These are phyloP conservation scores for Anseranas semipalmata DNA, from an alignment of 2,113 vertebrate species.

Conservation along the genomic window DNA sequence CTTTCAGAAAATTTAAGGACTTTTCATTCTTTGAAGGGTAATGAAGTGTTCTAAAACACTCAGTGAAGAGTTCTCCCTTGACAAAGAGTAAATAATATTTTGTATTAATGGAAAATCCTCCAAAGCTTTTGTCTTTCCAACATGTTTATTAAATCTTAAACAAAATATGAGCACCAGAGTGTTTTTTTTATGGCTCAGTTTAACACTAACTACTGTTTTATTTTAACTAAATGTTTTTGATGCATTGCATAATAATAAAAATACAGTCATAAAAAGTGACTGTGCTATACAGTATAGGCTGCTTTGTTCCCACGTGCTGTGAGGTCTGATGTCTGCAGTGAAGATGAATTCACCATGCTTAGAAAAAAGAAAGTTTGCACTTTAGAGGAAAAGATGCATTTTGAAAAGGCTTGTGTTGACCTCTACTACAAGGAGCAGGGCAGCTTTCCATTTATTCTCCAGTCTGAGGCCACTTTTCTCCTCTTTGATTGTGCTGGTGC, in stretches of 20 bases:
- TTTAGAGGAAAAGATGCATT: background rate
- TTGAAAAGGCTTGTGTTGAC: background rate
- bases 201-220: conserved; percentile 47
- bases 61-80: conserved; percentile 1
- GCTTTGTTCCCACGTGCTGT: conserved; percentile 26
- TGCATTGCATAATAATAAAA: conserved; percentile 38
- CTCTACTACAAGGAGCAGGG: background rate
- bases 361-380: background rate
- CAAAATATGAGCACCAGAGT: conserved; percentile 16
- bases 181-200: conserved; percentile 49
- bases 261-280: conserved; percentile 29
- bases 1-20: conserved; percentile 4
- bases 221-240: conserved; percentile 59
- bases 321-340: background rate
- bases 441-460: background rate
- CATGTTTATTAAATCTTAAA: conserved; percentile 58
- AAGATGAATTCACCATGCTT: background rate
- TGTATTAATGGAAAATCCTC: conserved; percentile 49
- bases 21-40: conserved; percentile 35
- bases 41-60: conserved; percentile 44
- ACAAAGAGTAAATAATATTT: conserved; percentile 42
- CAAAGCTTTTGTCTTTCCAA: conserved; percentile 4
- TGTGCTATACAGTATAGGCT: background rate
- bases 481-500: background rate
- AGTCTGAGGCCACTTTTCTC: background rate